Evolutionary conservation across 2,113 vertebrate genomes (phyloP), one percentile per base, ranked within the genome.

Genomic region (Tautogolabrus adspersus): DNA sequence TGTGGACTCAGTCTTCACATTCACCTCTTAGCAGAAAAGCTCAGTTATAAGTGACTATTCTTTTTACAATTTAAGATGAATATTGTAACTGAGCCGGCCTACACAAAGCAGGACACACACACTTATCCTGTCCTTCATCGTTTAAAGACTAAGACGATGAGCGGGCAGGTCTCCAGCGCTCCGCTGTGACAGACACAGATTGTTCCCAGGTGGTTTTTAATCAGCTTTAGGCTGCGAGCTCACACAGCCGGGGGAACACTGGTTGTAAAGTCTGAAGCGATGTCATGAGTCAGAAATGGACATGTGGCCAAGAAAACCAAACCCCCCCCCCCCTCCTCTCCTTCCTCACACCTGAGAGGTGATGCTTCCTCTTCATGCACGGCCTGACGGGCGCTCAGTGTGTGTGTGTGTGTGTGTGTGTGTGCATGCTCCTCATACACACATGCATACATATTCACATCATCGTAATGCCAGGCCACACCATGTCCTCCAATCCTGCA

Each of bases 401-500:
- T 83, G 46, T 93, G 26, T 26, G 26, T 26, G 26, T 26, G 74
- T 82, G 87, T 87, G 90, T 93, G 93, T 73, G 72, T 65, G 56
- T 93, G 71, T 81, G 91, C 93, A 94, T 94, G 95, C 91, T 87
- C 69, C 18, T 72, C 92, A 88, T 90, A 83, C 67, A 65, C 42
- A 77, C 34, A 79, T 79, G 74, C 42, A 30, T 77, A 65, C 75
- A 68, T 82, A 79, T 71, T 67, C 74, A 85, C 88, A 80, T 89
- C 10, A 77, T 84, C 75, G 75, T 88, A 85, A 87, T 70, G 87
- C 93, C 93, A 82, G 93, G 92, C 92, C 89, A 92, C 91, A 94
- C 94, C 94, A 95, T 95, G 94, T 94, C 91, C 92, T 91, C 93
- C 77, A 66, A 85, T 90, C 87, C 87, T 91, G 91, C 92, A 89